Percentiles rank a stretch among this genome's conserved stretches.
These are phyloP conservation scores for Neelides folsomi DNA, from an alignment of 2,888 invertebrate genomes.

Conservation along the genomic window DNA sequence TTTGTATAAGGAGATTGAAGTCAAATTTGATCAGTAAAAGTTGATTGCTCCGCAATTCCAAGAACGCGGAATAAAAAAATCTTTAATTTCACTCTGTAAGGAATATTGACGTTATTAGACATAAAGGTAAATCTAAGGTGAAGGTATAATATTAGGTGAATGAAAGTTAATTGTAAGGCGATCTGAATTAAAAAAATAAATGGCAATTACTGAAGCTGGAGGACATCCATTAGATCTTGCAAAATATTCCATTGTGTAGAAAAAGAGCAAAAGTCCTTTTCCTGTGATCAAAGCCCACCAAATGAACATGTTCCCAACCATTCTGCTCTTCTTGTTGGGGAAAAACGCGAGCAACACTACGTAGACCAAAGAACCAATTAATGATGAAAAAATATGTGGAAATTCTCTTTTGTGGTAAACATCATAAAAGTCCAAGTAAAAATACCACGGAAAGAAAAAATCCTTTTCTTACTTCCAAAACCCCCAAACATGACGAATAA, in stretches of 20 bases:
- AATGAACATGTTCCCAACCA: constrained; percentile 58
- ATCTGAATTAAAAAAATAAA: no score
- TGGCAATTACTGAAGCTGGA: constrained; percentile 36
- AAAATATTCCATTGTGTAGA: constrained; percentile 75
- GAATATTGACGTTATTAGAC: constrained; percentile 6
- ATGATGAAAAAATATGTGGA: not conserved
- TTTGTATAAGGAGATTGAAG: no score
- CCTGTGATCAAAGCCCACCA: constrained; percentile 70
- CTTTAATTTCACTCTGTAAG: constrained; percentile 38
- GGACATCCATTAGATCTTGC: constrained; percentile 58
- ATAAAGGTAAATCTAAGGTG: not conserved
- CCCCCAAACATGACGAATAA: constrained; percentile 55
- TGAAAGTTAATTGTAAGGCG: no score
- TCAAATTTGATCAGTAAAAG: no score
- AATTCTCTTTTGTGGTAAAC: not conserved
- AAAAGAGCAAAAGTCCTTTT: constrained; percentile 55
- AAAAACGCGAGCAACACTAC: constrained; percentile 14
- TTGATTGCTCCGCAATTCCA: constrained; percentile 37
- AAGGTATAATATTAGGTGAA: no score
- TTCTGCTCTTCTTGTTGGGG: constrained; percentile 9
- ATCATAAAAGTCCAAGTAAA: no score
- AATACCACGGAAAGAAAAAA: no score
- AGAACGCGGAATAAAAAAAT: constrained; percentile 43
- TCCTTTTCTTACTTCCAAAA: constrained; percentile 12
- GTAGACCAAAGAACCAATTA: not conserved